phyloP scores from a whole-genome alignment of 2,888 invertebrate genomes.

The Prenolepis imparis region DNA sequence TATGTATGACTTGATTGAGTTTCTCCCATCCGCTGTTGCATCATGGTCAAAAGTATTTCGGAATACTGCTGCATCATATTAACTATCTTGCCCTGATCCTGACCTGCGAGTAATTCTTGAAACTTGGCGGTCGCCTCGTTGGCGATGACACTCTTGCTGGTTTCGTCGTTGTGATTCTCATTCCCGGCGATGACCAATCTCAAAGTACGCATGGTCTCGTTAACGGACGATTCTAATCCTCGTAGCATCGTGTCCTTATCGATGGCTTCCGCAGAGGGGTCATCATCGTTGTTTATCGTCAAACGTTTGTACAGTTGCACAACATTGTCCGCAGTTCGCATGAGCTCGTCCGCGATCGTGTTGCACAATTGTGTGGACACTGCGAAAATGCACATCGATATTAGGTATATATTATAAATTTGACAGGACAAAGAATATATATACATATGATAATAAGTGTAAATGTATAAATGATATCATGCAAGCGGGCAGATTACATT shows the following conservation, averaged over 20 bases:
- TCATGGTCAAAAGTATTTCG: constrained; percentile 88
- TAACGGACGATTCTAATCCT: constrained; percentile 85
- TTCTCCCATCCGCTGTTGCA: constrained; percentile 88
- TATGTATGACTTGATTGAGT: constrained; percentile 82
- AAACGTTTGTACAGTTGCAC: constrained; percentile 91
- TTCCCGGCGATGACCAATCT: constrained; percentile 82
- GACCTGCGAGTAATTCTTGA: constrained; percentile 86
- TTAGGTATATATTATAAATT: neutral
- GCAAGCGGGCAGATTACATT: constrained; percentile 78
- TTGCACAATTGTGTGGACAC: constrained; percentile 89
- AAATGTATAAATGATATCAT: constrained; percentile 68
- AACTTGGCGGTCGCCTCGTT: constrained; percentile 87
- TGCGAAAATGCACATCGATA: constrained; percentile 77
- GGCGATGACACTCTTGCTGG: constrained; percentile 77
- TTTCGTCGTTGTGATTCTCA: constrained; percentile 70
- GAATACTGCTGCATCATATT: constrained; percentile 89
- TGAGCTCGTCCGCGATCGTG: constrained; percentile 89
- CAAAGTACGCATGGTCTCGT: constrained; percentile 85
- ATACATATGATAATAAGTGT: neutral
- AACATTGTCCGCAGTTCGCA: constrained; percentile 90
- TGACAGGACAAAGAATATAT: neutral
- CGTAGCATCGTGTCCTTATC: constrained; percentile 87
- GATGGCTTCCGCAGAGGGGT: constrained; percentile 76
- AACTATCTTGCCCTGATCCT: constrained; percentile 87
- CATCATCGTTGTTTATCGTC: constrained; percentile 87